Evolutionary conservation across 1,140 invertebrate species (phyloP), one percentile per base, ranked within the genome.

Genomic region (Dysdera silvatica): DNA sequence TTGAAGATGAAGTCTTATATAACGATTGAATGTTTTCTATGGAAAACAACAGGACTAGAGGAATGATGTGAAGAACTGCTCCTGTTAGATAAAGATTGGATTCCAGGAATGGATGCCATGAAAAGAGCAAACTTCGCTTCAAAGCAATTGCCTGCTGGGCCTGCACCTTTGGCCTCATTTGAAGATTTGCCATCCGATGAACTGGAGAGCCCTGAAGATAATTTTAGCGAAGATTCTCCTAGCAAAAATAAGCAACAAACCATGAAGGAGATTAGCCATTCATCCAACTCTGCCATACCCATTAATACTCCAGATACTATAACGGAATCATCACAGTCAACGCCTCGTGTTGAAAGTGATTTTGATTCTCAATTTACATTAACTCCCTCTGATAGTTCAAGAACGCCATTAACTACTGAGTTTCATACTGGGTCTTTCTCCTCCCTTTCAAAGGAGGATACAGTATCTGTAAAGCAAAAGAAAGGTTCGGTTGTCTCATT

Each of bases 91-190:
- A n/a, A n/a, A n/a, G n/a, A n/a, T n/a, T n/a, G n/a, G n/a, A n/a
- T n/a, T n/a, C n/a, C n/a, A n/a, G n/a, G n/a, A 23, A 67, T 67
- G 66, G 66, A 62, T 60, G 57, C 53, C 26, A 32, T 63, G 28
- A 70, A 67, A 64, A 70, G 67, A 70, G 72, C 74, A 69, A 74
- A 77, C 52, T 74, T 75, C 70, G 75, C 74, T 60, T 74, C 74
- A 56, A 67, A 70, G 57, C 74, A 76, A 66, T 62, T 68, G 55
- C 83, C 86, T 76, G 84, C 88, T 81, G 89, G 88, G 76, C 87
- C 88, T 74, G 90, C 91, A 72, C 91, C 91, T 72, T 87, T 93
- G 76, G 90, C 91, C 74, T 93, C 89, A 65, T 91, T 93, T 77
- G 88, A 91, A 80, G 88, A 91, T 79, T 81, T 88, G 71, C 88